A percentile compares a stretch with the other conserved stretches of the same genome.
These are phyloP conservation scores for Bergia sp. DNA, from an alignment of 92 coral and sea anemone genomes.

Conservation along the genomic window DNA sequence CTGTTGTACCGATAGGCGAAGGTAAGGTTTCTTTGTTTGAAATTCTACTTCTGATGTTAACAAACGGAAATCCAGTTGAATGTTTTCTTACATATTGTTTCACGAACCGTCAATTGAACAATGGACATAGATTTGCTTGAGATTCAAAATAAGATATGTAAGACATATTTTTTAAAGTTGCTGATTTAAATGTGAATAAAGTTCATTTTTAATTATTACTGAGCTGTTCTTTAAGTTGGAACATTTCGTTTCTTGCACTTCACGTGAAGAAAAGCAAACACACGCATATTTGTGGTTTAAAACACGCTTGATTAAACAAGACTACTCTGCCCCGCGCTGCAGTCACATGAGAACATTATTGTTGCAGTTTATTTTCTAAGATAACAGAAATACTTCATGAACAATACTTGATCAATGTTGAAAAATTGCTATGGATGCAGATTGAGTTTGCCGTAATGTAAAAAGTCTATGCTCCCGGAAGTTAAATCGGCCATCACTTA, in stretches of 20 bases:
- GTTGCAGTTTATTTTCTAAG: too few species aligned
- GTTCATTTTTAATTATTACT: background rate
- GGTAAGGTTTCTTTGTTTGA: too few species aligned
- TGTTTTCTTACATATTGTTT: too few species aligned
- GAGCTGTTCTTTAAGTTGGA: background rate
- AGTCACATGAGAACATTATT: too few species aligned
- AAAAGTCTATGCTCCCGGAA: background rate
- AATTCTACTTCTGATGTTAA: constrained; percentile 7
- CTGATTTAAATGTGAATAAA: background rate
- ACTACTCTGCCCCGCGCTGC: too few species aligned
- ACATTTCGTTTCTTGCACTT: background rate
- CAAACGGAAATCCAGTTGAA: background rate
- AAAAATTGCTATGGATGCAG: background rate
- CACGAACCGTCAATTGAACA: too few species aligned
- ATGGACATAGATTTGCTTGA: too few species aligned
- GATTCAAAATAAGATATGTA: too few species aligned
- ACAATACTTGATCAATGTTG: too few species aligned
- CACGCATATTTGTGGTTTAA: background rate
- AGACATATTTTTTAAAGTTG: background rate
- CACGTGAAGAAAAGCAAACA: background rate
- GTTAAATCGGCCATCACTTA: background rate
- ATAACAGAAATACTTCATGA: too few species aligned
- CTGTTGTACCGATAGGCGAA: background rate
- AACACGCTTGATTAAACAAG: too few species aligned
- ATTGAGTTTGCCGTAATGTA: background rate